phyloP scores from a whole-genome alignment of 2,797 vertebrate species.

The Trichosurus vulpecula region DNA sequence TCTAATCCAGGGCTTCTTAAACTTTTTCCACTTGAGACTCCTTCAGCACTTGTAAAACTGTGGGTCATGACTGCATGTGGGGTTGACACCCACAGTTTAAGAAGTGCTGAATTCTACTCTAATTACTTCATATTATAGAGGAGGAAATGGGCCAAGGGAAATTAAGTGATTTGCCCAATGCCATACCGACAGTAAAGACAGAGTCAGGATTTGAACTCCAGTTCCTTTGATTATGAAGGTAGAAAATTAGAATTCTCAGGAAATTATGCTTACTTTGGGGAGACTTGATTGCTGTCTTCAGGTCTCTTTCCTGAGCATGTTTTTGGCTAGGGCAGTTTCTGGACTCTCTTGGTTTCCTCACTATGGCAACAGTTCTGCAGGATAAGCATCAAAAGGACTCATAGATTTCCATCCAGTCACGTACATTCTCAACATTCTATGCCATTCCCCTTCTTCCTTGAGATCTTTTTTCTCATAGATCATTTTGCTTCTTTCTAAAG shows the following conservation, averaged over 20 bases:
- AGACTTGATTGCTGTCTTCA: neutral
- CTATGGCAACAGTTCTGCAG: neutral
- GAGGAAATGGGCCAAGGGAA: neutral
- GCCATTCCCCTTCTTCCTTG: neutral
- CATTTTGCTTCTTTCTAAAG: neutral
- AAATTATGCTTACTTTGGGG: neutral
- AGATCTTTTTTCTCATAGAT: neutral
- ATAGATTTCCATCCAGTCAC: neutral
- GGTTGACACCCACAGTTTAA: too few species aligned
- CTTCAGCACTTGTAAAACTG: too few species aligned
- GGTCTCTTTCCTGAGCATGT: neutral
- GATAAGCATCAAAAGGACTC: neutral
- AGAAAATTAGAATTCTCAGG: neutral
- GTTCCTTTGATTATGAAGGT: neutral
- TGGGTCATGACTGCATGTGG: too few species aligned
- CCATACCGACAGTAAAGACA: neutral
- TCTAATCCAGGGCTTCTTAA: neutral
- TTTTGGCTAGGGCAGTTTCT: neutral
- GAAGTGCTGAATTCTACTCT: neutral
- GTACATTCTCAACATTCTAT: neutral
- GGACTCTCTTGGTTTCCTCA: neutral
- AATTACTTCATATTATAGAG: neutral
- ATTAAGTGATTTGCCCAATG: neutral
- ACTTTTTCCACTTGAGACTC: too few species aligned
- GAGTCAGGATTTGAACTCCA: neutral